Conservation (phyloP, 2,797 vertebrate species). For the Choloepus didactylus region DNA sequence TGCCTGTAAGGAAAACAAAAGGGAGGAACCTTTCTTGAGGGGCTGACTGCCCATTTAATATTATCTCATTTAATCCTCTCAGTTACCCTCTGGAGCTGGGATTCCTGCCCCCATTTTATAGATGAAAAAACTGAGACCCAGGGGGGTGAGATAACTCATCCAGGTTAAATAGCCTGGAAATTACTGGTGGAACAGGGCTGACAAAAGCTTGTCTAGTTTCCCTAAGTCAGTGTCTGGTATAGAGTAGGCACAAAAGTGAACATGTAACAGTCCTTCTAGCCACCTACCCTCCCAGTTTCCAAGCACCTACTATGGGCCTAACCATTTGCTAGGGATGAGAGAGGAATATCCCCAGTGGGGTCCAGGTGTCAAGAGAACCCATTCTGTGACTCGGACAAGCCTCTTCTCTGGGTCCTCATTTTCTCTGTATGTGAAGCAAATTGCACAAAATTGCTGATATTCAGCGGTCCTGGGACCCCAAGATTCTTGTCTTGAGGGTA, state of each 20-base stretch:
- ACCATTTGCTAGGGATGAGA: not conserved
- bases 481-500: not conserved
- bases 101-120: not conserved
- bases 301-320: not conserved
- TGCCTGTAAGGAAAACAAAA: not conserved
- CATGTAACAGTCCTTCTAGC: not conserved
- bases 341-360: not conserved
- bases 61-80: not conserved
- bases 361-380: not conserved
- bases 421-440: not conserved
- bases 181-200: not conserved
- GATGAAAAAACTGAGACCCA: conserved; percentile 17
- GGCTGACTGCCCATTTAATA: rapidly evolving
- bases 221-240: not conserved
- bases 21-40: not conserved
- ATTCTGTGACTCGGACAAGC: not conserved
- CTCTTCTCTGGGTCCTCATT: not conserved
- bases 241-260: not conserved
- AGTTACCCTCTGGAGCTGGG: not conserved
- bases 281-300: not conserved
- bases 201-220: not conserved
- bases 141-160: not conserved
- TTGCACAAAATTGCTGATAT: not conserved
- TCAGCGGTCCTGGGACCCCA: not conserved
- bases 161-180: not conserved